Evolutionary conservation across 1,140 invertebrate genomes (phyloP).

Genomic region (Wiebesia pumilae): DNA sequence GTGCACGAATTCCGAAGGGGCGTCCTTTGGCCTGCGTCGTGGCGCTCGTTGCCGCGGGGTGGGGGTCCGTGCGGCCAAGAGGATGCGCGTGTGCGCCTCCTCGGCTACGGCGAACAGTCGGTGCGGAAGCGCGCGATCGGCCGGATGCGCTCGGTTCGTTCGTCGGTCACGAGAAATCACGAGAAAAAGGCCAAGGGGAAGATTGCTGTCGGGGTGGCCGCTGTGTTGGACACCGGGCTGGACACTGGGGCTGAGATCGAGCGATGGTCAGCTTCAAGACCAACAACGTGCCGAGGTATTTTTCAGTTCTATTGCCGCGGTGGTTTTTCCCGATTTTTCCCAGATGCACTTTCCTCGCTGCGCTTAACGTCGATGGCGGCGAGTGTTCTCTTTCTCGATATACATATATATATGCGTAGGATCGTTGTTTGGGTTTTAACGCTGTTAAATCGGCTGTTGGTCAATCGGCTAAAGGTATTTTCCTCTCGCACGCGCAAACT

Average conservation of each 20-base stretch:
- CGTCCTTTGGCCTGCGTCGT: not conserved
- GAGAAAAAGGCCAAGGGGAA: too few relatives aligned
- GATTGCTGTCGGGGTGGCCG: not conserved
- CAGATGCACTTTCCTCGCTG: too few relatives aligned
- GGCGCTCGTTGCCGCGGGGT: not conserved
- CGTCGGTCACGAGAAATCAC: too few relatives aligned
- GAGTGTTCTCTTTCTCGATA: too few relatives aligned
- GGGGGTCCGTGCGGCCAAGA: not conserved
- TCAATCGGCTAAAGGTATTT: too few relatives aligned
- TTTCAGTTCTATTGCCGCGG: not conserved
- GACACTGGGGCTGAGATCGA: not conserved
- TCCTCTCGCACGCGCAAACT: too few relatives aligned
- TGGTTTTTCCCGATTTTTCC: too few relatives aligned
- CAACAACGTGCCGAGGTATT: constrained; percentile 62
- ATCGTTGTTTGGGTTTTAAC: too few relatives aligned
- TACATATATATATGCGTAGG: too few relatives aligned
- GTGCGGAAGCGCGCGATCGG: constrained; percentile 60
- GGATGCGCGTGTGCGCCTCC: not conserved
- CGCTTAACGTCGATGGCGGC: too few relatives aligned
- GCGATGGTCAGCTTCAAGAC: constrained; percentile 67
- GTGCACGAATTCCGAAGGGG: constrained; percentile 19
- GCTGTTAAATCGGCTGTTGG: too few relatives aligned
- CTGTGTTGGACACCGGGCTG: not conserved
- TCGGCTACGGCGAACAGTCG: constrained; percentile 55
- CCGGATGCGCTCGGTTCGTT: constrained; percentile 49